phyloP scores from a whole-genome alignment of 1,140 invertebrate species.

The Heterodera schachtii region DNA sequence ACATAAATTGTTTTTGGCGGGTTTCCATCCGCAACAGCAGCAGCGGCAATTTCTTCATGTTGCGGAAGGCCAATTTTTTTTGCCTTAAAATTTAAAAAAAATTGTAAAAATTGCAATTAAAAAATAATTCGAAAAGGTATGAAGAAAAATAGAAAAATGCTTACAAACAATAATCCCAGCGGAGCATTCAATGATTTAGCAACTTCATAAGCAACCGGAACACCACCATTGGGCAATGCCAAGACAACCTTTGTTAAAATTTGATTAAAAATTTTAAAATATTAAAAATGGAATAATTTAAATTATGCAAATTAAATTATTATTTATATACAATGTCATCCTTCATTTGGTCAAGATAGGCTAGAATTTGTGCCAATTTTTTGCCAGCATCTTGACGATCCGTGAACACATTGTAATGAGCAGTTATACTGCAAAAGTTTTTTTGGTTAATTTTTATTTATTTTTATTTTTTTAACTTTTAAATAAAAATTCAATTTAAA shows the following conservation, averaged over 20 bases:
- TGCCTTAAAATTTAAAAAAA: too few species aligned
- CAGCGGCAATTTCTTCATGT: not conserved
- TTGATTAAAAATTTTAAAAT: not conserved
- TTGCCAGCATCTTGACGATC: not conserved
- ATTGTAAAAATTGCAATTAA: too few species aligned
- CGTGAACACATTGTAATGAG: not conserved
- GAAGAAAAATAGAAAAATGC: too few species aligned
- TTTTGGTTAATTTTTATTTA: not conserved
- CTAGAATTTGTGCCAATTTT: not conserved
- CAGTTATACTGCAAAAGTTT: not conserved
- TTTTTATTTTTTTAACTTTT: not conserved
- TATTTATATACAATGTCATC: not conserved
- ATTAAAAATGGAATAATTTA: too few species aligned
- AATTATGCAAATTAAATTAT: not conserved
- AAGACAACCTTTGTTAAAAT: not conserved
- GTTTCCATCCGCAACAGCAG: not conserved
- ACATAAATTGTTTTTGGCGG: not conserved
- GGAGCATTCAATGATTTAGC: not conserved
- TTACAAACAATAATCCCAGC: not conserved
- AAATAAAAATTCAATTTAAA: not conserved
- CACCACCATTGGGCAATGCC: not conserved
- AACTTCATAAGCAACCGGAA: not conserved
- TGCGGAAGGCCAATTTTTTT: too few species aligned
- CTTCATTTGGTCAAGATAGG: not conserved
- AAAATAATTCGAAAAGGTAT: too few species aligned